Evolutionary conservation across 2,888 invertebrate genomes (phyloP).

Genomic region (Lepidocyrtinus sp.): DNA sequence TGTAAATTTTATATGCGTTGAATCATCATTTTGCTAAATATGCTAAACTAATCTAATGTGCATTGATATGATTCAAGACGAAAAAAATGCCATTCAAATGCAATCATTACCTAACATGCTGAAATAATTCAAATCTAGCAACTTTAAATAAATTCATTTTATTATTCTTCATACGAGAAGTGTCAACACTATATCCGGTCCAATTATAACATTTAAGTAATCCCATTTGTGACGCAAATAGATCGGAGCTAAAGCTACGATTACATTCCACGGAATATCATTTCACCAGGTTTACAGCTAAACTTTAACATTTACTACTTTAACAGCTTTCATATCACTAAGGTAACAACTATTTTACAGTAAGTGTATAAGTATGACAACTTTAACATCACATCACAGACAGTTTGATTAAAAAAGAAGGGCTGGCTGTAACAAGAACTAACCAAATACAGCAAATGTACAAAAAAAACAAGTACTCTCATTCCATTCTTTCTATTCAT

Average conservation of each 20-base stretch:
- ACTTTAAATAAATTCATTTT: background rate
- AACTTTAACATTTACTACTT: background rate
- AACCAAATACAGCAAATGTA: slow-evolving; percentile 21
- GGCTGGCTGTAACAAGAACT: slow-evolving; percentile 31
- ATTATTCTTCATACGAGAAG: background rate
- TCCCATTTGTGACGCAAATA: background rate
- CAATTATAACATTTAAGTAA: background rate
- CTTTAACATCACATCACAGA: slow-evolving; percentile 59
- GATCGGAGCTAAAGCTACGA: background rate
- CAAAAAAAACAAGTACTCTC: slow-evolving; percentile 11
- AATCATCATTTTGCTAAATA: too few relatives aligned
- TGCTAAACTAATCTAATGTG: too few relatives aligned
- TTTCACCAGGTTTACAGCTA: background rate
- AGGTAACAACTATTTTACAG: slow-evolving; percentile 8
- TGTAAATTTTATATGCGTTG: too few relatives aligned
- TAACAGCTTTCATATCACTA: background rate
- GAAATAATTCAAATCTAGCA: background rate
- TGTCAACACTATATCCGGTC: background rate
- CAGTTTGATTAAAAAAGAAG: slow-evolving; percentile 51
- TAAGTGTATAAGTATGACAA: slow-evolving; percentile 51
- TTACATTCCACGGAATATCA: background rate
- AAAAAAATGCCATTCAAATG: background rate
- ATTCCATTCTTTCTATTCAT: background rate
- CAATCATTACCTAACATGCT: background rate
- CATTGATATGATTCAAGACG: too few relatives aligned